Percentiles rank a stretch among this genome's conserved stretches.
phyloP scores from a whole-genome alignment of 2,888 invertebrate genomes.

The Norana najaformis region DNA sequence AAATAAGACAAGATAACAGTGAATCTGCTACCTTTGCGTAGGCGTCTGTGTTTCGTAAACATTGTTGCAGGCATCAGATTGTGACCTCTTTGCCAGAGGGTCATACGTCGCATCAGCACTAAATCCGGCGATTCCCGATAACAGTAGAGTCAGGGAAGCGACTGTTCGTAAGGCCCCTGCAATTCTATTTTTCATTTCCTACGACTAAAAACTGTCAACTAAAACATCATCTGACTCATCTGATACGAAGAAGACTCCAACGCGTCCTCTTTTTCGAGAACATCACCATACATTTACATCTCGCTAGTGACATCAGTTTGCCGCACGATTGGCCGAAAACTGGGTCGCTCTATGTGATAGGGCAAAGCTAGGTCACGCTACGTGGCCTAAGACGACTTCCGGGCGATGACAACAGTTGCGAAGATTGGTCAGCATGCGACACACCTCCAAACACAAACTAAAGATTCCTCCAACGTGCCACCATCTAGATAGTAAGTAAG shows the following conservation, averaged over 20 bases:
- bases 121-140: not conserved
- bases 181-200: constrained; percentile 1
- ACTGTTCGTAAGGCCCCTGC: not conserved
- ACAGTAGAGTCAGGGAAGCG: not conserved
- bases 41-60: not conserved
- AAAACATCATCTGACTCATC: not conserved
- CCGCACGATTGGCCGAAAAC: not conserved
- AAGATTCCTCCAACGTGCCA: not conserved
- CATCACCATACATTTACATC: not conserved
- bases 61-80: not conserved
- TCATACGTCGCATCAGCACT: not conserved
- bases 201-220: constrained; percentile 5
- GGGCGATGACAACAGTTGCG: not conserved
- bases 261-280: not conserved
- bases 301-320: not conserved
- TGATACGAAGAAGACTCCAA: not conserved
- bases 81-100: not conserved
- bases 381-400: constrained; percentile 20
- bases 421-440: not conserved
- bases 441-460: not conserved
- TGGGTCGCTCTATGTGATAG: not conserved
- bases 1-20: not conserved
- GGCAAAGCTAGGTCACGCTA: not conserved
- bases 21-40: not conserved
- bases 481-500: not conserved